Evolutionary conservation across 2,113 vertebrate species (phyloP).

Genomic region (Casuarius casuarius): DNA sequence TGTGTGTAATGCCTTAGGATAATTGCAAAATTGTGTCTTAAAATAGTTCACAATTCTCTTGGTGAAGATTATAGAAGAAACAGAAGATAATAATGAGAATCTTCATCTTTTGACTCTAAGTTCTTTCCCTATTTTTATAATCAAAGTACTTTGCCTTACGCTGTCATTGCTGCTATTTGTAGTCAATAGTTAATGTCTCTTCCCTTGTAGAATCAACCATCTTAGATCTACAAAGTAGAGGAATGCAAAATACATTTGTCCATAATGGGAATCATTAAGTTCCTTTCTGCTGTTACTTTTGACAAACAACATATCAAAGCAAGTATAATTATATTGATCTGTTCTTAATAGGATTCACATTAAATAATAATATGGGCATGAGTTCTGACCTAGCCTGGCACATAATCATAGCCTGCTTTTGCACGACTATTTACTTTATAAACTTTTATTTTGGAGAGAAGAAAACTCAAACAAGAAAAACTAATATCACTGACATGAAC

Average conservation of each 20-base stretch:
- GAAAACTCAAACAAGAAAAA: background rate
- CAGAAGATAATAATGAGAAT: background rate
- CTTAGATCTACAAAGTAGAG: background rate
- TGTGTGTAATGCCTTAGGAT: background rate
- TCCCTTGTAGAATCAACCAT: background rate
- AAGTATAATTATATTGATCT: background rate
- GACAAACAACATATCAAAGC: background rate
- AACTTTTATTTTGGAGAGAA: background rate
- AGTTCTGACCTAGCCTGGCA: background rate
- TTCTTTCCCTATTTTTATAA: background rate
- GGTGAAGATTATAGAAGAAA: background rate
- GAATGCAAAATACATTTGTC: background rate
- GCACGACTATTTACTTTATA: background rate
- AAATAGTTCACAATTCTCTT: accelerated
- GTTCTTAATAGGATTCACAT: background rate
- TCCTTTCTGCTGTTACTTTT: background rate
- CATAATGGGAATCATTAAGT: background rate
- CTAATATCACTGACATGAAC: background rate
- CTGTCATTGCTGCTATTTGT: background rate
- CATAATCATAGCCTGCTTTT: background rate
- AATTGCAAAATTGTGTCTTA: background rate
- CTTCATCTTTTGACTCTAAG: background rate
- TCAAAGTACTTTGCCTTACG: background rate
- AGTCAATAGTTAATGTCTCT: background rate
- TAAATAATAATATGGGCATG: background rate